phyloP scores from a whole-genome alignment of 92 coral and sea anemone species.

The Paramuricea clavata region DNA sequence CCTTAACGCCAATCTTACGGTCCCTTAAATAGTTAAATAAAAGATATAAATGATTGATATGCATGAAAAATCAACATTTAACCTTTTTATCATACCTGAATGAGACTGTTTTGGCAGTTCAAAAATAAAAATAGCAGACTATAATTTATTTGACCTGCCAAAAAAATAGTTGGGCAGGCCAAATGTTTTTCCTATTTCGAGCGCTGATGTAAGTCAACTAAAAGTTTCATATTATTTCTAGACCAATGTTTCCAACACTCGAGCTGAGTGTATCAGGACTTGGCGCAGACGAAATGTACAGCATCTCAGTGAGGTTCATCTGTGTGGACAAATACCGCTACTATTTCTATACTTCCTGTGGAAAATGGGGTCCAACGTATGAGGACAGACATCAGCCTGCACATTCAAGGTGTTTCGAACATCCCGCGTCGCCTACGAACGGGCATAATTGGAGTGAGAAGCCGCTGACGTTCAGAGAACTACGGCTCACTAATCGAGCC shows the following conservation, averaged over 20 bases:
- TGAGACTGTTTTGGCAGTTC: no score
- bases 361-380: constrained; percentile 74
- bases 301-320: constrained; percentile 78
- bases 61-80: no score
- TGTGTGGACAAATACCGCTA: constrained; percentile 80
- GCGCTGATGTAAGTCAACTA: no score
- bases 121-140: no score
- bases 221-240: neutral
- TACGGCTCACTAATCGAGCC: neutral
- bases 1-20: no score
- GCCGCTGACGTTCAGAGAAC: neutral
- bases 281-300: constrained; percentile 79
- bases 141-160: no score
- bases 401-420: neutral
- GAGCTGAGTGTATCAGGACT: constrained; percentile 82
- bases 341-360: constrained; percentile 67
- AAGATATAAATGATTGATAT: no score
- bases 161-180: no score
- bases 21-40: no score
- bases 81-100: no score
- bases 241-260: constrained; percentile 83
- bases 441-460: neutral
- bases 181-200: no score
- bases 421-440: constrained; percentile 12
- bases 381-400: constrained; percentile 60